Percentiles rank a stretch among this genome's conserved stretches.
Conservation (phyloP, 2,797 vertebrate species). For the Botia almorhae region DNA sequence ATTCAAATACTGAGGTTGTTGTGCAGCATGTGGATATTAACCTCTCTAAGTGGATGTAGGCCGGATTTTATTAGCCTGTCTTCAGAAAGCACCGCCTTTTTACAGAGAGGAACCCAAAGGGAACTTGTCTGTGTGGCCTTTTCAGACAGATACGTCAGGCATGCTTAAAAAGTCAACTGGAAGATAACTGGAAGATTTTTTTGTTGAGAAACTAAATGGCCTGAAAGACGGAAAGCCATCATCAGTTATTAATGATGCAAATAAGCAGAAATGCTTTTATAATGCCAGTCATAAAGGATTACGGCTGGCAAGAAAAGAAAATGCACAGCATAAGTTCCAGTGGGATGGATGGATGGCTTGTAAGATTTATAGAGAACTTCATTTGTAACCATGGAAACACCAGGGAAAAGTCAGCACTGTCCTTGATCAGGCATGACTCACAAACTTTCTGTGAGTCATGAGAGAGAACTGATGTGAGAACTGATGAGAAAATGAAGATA, state of each 20-base stretch:
- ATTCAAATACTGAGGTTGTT: conserved; percentile 16
- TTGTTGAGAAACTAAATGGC: background rate
- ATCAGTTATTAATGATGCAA: conserved; percentile 20
- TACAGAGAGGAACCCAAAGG: background rate
- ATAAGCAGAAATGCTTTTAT: background rate
- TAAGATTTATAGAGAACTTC: background rate
- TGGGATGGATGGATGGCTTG: background rate
- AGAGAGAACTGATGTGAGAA: background rate
- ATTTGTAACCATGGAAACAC: conserved; percentile 32
- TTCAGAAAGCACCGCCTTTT: conserved; percentile 1
- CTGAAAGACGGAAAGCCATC: conserved; percentile 1
- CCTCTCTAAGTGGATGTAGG: conserved; percentile 33
- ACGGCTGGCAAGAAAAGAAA: background rate
- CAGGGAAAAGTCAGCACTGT: conserved; percentile 9
- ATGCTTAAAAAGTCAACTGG: background rate
- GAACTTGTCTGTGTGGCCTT: background rate
- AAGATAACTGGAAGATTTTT: background rate
- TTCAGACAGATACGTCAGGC: background rate
- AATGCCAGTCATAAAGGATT: conserved; percentile 6
- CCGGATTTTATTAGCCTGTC: conserved; percentile 43
- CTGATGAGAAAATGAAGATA: background rate
- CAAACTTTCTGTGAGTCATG: conserved; percentile 5
- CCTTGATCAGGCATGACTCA: conserved; percentile 19
- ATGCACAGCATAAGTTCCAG: conserved; percentile 4
- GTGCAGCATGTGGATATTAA: conserved; percentile 32